Base-by-base conservation (phyloP, 2,113 vertebrate species). In the Pituophis catenifer region DNA sequence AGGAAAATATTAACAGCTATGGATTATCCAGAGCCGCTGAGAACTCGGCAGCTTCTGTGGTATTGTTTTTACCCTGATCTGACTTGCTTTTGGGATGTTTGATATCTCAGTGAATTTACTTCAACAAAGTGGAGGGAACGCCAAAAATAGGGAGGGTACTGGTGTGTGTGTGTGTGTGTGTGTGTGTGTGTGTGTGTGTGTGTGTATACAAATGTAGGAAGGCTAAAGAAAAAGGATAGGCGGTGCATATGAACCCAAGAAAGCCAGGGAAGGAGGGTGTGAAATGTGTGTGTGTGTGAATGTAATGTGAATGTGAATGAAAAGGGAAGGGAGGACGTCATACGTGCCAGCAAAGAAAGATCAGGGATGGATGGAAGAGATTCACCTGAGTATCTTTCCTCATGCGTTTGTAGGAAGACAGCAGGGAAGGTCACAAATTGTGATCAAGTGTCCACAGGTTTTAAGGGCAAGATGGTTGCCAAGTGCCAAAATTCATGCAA, bases 1-100 rank as follows among this genome's bases (percentile, higher is more conserved):
- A 95, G 94, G 94, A 97, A 96, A 97, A 95, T 97, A 97, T 96
- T 96, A 55, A 62, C 15, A 95, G 93, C 90, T 92, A 57, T 96
- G 92, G 91, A 96, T 97, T 97, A 96, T 94, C 50, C 59, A 92
- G 94, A 96, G 94, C 94, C 92, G 94, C 90, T 48, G 94, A 96
- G 91, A 96, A 94, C 96, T 86, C 95, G 94, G 96, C 96, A 89
- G 94, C 94, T 96, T 96, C 95, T 95, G 2, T 94, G 95, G 89
- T 88, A 95, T 96, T 96, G 96, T 95, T 96, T 90, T 96, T 70
- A 86, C 15, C 59, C 21, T 70, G 23, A 17, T 55, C 12, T 70
- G 12, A 89, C 12, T 38, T 48, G 52, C 3, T 29, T 6, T 92
- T 21, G 1, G 17, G 13, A 19, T n/a, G 52, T 44, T 92, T 48